Evolutionary conservation across 2,888 invertebrate genomes (phyloP).

Genomic region (Eupithecia exiguata): DNA sequence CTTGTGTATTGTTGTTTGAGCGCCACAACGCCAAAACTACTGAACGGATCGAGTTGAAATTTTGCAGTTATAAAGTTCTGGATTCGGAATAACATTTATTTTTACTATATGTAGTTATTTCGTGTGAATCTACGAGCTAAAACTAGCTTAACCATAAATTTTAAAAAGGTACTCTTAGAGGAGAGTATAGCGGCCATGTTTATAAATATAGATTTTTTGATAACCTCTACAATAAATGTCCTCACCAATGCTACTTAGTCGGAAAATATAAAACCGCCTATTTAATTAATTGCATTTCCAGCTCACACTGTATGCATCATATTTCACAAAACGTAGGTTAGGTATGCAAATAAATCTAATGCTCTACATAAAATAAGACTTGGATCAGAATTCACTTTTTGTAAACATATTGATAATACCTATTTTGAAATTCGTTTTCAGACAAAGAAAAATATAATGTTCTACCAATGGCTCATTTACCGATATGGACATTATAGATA

Average conservation of each 20-base stretch:
- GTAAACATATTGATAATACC: not conserved
- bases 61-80: too few relatives aligned
- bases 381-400: not conserved
- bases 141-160: too few relatives aligned
- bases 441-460: not conserved
- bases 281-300: not conserved
- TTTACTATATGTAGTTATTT: too few relatives aligned
- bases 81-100: too few relatives aligned
- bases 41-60: too few relatives aligned
- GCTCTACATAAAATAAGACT: not conserved
- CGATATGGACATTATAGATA: slow-evolving; percentile 12
- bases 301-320: slow-evolving; percentile 9
- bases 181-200: too few relatives aligned
- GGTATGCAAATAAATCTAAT: not conserved
- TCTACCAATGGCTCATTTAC: not conserved
- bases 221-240: not conserved
- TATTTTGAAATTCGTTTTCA: not conserved
- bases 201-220: not conserved
- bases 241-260: too few relatives aligned
- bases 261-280: slow-evolving; percentile 6
- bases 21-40: too few relatives aligned
- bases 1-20: too few relatives aligned
- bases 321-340: not conserved
- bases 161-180: too few relatives aligned
- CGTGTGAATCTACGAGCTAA: too few relatives aligned